phyloP scores from a whole-genome alignment of 2,797 vertebrate species.

The Gephyroberyx darwinii region DNA sequence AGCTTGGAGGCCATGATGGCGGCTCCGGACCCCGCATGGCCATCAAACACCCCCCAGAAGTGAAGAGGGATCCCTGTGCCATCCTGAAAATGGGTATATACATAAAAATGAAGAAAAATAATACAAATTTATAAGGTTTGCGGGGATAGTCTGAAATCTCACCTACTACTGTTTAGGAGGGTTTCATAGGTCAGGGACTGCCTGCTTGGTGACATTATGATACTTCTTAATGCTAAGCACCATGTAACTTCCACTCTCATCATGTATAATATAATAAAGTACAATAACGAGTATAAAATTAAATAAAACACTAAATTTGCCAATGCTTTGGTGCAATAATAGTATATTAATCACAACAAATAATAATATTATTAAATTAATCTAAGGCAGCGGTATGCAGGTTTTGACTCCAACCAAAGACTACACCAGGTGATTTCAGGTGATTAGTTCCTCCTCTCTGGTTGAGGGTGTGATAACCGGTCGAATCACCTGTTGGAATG shows the following conservation, averaged over 20 bases:
- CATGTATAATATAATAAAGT: too few relatives aligned
- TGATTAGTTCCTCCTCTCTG: too few relatives aligned
- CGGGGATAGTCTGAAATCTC: conserved; percentile 17
- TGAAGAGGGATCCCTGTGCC: conserved; percentile 87
- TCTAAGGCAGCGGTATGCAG: too few relatives aligned
- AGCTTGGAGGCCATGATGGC: conserved; percentile 92
- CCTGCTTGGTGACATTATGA: conserved; percentile 20
- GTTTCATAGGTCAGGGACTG: conserved; percentile 21
- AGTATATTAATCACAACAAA: conserved; percentile 1
- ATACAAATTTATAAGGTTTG: neutral
- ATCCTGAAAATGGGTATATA: conserved; percentile 72
- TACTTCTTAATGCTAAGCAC: conserved; percentile 33
- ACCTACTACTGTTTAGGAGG: conserved; percentile 11
- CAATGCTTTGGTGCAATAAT: too few relatives aligned
- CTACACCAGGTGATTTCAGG: too few relatives aligned
- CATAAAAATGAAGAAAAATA: neutral
- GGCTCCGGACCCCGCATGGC: conserved; percentile 93
- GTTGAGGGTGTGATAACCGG: too few relatives aligned
- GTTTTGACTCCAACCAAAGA: too few relatives aligned
- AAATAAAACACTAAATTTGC: too few relatives aligned
- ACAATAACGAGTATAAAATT: too few relatives aligned
- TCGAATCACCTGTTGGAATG: too few relatives aligned
- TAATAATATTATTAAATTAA: neutral
- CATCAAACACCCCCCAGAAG: conserved; percentile 97
- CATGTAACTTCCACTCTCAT: conserved; percentile 28